Evolutionary conservation across 2,797 vertebrate genomes (phyloP), one percentile per base, ranked within the genome.

Genomic region (Euthynnus affinis): DNA sequence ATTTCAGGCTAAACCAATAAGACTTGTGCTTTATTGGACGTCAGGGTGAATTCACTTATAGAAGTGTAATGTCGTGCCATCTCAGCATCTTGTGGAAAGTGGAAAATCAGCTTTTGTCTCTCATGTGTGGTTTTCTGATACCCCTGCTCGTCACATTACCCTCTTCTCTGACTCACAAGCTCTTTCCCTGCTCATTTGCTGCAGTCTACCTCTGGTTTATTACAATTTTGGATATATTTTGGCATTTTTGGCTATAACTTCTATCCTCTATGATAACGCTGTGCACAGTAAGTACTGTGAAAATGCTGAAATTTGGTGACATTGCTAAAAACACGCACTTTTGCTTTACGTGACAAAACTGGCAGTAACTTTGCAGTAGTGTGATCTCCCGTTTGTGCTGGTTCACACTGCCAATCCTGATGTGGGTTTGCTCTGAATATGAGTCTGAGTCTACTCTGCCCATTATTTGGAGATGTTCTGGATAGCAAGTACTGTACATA

Each of bases 1-100:
- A 67, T 63, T 59, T 75, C 27, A 51, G 1, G 44, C 42, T 67
- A 51, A 86, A 71, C 32, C 27, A 37, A 75, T 29, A 22, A 46
- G 51, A 58, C 40, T 15, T 12, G 14, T 53, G 18, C 37, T 61
- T 48, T 25, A 42, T 27, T 37, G 49, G 46, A 77, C n/a, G 51
- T 71, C 69, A 67, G 37, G 70, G 73, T 69, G 29, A 76, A 61
- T 46, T 57, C 22, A 14, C 22, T 52, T 40, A n/a, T 14, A 29
- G 49, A 20, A 27, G 22, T 0, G 14, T 10, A 27, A 2, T 12
- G 9, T 42, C 2, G 25, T 64, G 52, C 60, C 8, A 0, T 62
- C 71, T 65, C 52, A 63, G 61, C 46, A 58, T 60, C 56, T 60
- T 42, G 42, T 62, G 3, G n/a, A 57, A 48, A 57, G 18, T 51